A percentile compares a stretch with the other conserved stretches of the same genome.
phyloP scores from a whole-genome alignment of 2,888 invertebrate species.

The Nemotelus pantherinus region DNA sequence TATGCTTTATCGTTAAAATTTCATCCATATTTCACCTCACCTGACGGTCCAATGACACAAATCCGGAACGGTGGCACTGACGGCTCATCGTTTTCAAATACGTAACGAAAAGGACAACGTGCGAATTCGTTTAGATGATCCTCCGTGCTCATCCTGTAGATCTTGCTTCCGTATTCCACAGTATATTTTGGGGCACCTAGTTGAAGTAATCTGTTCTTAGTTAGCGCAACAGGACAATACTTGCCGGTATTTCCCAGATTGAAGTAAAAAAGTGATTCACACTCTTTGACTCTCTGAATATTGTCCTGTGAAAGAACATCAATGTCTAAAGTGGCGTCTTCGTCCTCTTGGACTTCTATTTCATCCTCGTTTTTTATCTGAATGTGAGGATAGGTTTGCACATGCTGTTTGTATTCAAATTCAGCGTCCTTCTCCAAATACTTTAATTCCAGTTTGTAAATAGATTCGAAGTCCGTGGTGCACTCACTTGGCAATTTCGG shows the following conservation, averaged over 20 bases:
- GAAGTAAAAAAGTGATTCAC: background rate
- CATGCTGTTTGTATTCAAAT: background rate
- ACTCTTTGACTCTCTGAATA: background rate
- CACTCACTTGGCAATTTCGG: background rate
- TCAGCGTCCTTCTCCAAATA: background rate
- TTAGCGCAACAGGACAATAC: conserved; percentile 72
- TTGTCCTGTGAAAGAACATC: background rate
- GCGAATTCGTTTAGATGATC: conserved; percentile 67
- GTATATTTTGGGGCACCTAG: conserved; percentile 69
- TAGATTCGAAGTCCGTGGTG: background rate
- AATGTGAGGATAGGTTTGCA: background rate
- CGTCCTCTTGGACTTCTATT: background rate
- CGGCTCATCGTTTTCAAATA: background rate
- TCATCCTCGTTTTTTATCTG: background rate
- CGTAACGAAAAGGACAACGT: conserved; percentile 66
- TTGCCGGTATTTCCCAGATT: conserved; percentile 67
- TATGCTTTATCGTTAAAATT: background rate
- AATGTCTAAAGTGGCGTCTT: background rate
- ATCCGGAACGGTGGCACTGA: conserved; percentile 4
- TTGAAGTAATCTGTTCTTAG: conserved; percentile 68
- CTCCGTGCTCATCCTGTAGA: conserved; percentile 68
- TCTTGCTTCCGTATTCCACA: conserved; percentile 67
- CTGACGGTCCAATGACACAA: conserved; percentile 7
- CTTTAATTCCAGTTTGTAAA: background rate
- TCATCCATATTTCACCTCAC: background rate